These are phyloP conservation scores for Neofelis nebulosa DNA, from an alignment of 2,113 vertebrate species.

Conservation along the genomic window DNA sequence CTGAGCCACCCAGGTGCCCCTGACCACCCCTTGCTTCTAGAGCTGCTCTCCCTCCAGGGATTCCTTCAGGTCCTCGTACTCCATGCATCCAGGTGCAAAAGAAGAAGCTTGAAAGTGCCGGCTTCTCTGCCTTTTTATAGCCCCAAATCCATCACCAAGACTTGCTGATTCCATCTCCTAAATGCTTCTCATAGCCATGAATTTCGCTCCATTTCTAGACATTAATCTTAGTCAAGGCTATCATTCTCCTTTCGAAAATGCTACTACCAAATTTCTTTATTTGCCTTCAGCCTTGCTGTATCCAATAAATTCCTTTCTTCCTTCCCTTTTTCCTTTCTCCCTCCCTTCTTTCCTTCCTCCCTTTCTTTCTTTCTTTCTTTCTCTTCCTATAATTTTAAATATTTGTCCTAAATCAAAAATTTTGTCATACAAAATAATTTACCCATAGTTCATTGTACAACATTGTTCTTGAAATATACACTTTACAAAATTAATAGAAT, in stretches of 20 bases:
- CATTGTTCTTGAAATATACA: neutral
- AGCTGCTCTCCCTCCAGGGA: neutral
- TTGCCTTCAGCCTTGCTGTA: neutral
- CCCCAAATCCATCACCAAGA: neutral
- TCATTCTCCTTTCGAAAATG: neutral
- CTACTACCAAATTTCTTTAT: neutral
- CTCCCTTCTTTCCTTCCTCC: neutral
- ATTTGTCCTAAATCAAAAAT: neutral
- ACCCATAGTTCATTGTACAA: neutral
- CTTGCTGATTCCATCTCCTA: neutral
- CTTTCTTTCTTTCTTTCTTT: neutral
- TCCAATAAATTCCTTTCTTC: neutral
- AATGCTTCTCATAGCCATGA: neutral
- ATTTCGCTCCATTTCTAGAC: neutral
- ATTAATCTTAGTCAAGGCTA: neutral
- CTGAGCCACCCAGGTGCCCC: no score
- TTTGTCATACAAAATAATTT: neutral
- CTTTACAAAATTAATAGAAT: neutral
- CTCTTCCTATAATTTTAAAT: neutral
- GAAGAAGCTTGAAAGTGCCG: neutral
- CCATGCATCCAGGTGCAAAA: neutral
- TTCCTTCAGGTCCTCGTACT: neutral
- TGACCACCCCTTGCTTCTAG: neutral
- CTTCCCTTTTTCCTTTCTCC: neutral
- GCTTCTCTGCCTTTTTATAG: neutral